Evolutionary conservation across 2,888 invertebrate genomes (phyloP).

Genomic region (Ophraella communa): DNA sequence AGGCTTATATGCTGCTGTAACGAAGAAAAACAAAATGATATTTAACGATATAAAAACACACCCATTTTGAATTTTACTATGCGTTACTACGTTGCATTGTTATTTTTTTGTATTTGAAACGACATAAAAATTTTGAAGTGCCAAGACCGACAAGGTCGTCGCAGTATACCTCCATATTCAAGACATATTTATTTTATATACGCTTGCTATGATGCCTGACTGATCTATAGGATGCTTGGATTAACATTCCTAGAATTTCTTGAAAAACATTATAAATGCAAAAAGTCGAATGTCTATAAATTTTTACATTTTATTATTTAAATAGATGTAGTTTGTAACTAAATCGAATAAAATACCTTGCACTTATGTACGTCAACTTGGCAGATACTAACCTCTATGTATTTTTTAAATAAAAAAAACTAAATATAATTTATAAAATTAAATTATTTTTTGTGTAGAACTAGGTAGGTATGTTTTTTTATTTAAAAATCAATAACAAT

Average conservation of each 20-base stretch:
- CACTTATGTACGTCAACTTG: too few relatives aligned
- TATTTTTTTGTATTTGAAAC: slow-evolving; percentile 20
- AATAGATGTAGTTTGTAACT: background rate
- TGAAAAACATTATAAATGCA: slow-evolving; percentile 2
- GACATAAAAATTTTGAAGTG: slow-evolving; percentile 13
- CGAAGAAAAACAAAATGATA: slow-evolving; percentile 14
- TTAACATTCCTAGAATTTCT: slow-evolving; percentile 9
- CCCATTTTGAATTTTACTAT: slow-evolving; percentile 24
- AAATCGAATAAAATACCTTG: background rate
- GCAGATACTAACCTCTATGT: too few relatives aligned
- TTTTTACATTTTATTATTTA: background rate
- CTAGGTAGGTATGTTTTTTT: too few relatives aligned
- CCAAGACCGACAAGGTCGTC: slow-evolving; percentile 17
- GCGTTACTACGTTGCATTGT: slow-evolving; percentile 22
- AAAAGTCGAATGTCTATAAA: background rate
- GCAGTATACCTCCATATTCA: slow-evolving; percentile 18
- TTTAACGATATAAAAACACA: slow-evolving; percentile 25
- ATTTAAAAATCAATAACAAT: too few relatives aligned
- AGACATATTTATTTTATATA: slow-evolving; percentile 9
- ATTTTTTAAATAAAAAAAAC: too few relatives aligned
- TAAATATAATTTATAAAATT: too few relatives aligned
- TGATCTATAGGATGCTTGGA: background rate
- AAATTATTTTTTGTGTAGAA: too few relatives aligned
- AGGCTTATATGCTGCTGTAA: background rate
- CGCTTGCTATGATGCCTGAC: background rate